Evolutionary conservation across 1,140 invertebrate genomes (phyloP), one percentile per base, ranked within the genome.

Genomic region (Drosophila murphyi): DNA sequence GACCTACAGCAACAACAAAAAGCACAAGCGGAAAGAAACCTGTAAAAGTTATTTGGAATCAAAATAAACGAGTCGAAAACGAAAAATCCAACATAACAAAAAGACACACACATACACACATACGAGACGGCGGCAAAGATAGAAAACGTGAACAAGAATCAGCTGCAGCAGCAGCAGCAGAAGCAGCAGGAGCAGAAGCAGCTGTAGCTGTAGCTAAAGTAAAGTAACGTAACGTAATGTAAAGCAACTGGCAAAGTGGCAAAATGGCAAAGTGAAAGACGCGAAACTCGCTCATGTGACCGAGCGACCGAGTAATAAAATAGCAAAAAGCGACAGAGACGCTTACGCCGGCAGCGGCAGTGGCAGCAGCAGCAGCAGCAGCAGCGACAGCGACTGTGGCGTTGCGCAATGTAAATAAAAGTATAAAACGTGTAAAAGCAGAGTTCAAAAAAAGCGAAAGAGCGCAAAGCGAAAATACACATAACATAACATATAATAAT

Each of bases 401-500:
- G 59, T 67, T 68, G 63, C 72, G 68, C 80, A 89, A 89, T 88
- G 83, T 89, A 89, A 87, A 87, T 87, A 88, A 79, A 86, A 82
- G 83, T 80, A 60, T 60, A 88, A 86, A 87, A 75, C 71, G 76
- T 50, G 45, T 41, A 70, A 71, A 75, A 59, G 68, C 69, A 76
- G 56, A 72, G 61, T 61, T 80, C 60, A 80, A 82, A 68, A 20
- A 76, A 77, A 70, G 57, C 48, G 50, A 67, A 55, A 8, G 60
- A 63, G 62, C 51, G 57, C 39, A 74, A 87, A 76, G 62, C 69
- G 55, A 80, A 62, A 77, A 80, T 70, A 71, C 71, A 79, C 81
- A 82, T 83, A 83, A 87, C 83, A 83, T 88, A 87, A 89, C 80
- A 82, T 78, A 87, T 78, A 78, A 86, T 63, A 87, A 87, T 86